Conservation (phyloP, 2,113 vertebrate genomes). For the Dolichallabes microphthalmus region DNA sequence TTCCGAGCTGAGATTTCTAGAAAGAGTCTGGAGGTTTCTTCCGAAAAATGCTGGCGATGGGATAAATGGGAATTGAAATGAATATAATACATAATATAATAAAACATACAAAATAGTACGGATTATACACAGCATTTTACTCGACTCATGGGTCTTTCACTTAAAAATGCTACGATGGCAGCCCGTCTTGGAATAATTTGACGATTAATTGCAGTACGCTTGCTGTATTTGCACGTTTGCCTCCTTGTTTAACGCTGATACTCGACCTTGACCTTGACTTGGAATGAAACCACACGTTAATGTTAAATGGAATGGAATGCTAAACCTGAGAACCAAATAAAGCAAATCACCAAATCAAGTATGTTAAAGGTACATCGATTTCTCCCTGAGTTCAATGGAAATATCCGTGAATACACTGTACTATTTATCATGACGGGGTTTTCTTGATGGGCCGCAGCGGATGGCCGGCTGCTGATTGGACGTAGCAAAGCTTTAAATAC, state of each 20-base stretch:
- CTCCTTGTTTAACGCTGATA: not conserved
- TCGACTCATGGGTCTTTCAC: not conserved
- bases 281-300: not conserved
- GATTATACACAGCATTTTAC: not conserved
- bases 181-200: not conserved
- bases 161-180: not conserved
- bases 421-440: not conserved
- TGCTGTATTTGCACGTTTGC: not conserved
- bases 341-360: not conserved
- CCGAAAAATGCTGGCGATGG: no score
- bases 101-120: no score
- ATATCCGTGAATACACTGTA: not conserved
- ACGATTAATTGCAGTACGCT: no score
- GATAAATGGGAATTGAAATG: no score
- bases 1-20: not conserved
- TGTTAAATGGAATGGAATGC: no score
- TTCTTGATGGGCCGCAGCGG: constrained; percentile 29
- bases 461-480: constrained; percentile 47
- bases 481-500: constrained; percentile 31
- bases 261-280: not conserved
- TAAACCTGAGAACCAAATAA: not conserved
- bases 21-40: no score
- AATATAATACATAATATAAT: no score
- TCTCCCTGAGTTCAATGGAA: not conserved
- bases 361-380: not conserved